Base-by-base conservation (phyloP, 2,888 invertebrate genomes). In the Drosophila borborema region DNA sequence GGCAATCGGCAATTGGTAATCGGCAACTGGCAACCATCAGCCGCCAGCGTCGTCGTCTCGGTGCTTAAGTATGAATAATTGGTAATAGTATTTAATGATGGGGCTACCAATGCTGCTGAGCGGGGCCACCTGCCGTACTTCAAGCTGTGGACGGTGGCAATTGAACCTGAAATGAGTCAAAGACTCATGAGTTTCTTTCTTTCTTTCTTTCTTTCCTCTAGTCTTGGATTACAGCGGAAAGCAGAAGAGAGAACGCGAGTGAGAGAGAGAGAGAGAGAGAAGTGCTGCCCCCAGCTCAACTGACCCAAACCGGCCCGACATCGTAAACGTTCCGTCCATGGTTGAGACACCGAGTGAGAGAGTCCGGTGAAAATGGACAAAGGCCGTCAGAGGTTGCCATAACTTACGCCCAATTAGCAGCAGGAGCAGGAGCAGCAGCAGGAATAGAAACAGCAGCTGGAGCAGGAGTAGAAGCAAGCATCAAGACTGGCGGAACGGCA, bases 41-140 rank as follows among this genome's bases (percentile, higher is more conserved):
- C 69, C 54, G 69, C 51, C 80, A 77, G 75, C 80, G 64, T 82
- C 65, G 81, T 82, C 65, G 81, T 80, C 74, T 82, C 77, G 87
- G 64, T 89, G 90, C 78, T 88, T 88, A 91, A 90, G 88, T 90
- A 89, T 89, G 91, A 91, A 89, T 91, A 89, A 89, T 89, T 89
- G 91, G 82, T 89, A 89, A 89, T 89, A 86, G 84, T 86, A 75
- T 90, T 90, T 89, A 91, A 89, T 89, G 85, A 86, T 86, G 90
- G 86, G 64, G 68, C 78, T 80, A 70, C 67, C 51, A 59, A 45
- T 60, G 69, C 51, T 58, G 77, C 74, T 66, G 74, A 43, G 49
- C 49, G 70, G 65, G 72, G 64, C 83, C 81, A 81, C 81, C 81
- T 82, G 81, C 89, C 89, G 86, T 61, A 77, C 69, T 65, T 64